Evolutionary conservation across 2,888 invertebrate species (phyloP), one percentile per base, ranked within the genome.

Genomic region (Clepsis dumicolana): DNA sequence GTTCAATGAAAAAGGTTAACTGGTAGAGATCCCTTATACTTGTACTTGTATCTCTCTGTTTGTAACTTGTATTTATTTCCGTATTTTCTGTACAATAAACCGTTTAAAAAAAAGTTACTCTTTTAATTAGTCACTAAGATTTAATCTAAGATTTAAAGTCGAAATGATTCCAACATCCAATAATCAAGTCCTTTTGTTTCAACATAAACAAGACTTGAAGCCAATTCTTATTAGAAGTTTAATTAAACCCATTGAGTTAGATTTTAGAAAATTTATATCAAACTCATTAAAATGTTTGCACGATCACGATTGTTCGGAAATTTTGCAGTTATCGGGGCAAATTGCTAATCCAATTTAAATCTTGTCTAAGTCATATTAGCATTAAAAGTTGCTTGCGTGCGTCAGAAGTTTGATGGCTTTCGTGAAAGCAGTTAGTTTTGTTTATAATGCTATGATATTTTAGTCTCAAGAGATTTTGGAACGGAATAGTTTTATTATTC

Each of bases 331-430:
- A 41, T 29, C 27, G 18, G 29, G 16, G 53, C 14, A 18, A 21
- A 21, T 35, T 56, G 2, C 14, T 56, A 14, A 35, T 24, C 56
- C 41, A 59, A 59, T 41, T 59, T 44, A 41, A 44, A 12, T 59
- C 41, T 59, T 59, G 4, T 41, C 27, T 4, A 41, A 60, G 44
- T 60, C 44, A 24, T 21, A 56, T 24, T 56, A 56, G 14, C 35
- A 21, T 56, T 56, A 24, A 21, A 24, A 56, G 35, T 56, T 56
- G 56, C 35, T 35, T 56, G 56, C 56, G 35, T 35, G 54, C 54
- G 18, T 54, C 32, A 54, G 18, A 60, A 60, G 27, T 60, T 44
- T 60, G 41, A 44, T 60, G 44, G 27, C 25, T 41, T 60, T 60
- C 38, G 44, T 60, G 27, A 16, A 27, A 41, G 18, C 24, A n/a